Evolutionary conservation across 2,888 invertebrate species (phyloP).

Genomic region (Pardosa pseudoannulata): DNA sequence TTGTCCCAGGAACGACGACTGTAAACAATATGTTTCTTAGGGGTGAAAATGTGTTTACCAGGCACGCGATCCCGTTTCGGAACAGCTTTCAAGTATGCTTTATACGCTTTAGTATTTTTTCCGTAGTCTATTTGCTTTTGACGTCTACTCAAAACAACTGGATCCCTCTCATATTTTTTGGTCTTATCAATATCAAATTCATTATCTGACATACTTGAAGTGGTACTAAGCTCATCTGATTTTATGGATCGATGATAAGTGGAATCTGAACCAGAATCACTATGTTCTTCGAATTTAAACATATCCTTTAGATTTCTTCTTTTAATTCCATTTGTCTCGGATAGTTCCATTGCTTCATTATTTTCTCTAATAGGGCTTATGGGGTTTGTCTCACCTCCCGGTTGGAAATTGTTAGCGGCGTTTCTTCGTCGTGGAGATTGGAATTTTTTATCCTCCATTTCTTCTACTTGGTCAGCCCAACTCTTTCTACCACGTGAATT

Average conservation of each 20-base stretch:
- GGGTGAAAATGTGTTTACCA: conserved; percentile 89
- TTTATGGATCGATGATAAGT: neutral
- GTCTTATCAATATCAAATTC: conserved; percentile 27
- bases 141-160: conserved; percentile 84
- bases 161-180: conserved; percentile 83
- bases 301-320: conserved; percentile 6
- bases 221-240: conserved; percentile 23
- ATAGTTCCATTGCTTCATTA: neutral
- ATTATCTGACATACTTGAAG: conserved; percentile 50
- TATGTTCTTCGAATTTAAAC: neutral
- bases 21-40: conserved; percentile 90
- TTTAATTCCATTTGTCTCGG: neutral
- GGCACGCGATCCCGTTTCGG: conserved; percentile 80
- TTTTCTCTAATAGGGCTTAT: neutral
- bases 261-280: neutral
- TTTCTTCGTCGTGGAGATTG: neutral
- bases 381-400: neutral
- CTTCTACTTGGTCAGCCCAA: conserved; percentile 1
- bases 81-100: conserved; percentile 64
- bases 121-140: conserved; percentile 97
- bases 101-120: conserved; percentile 84
- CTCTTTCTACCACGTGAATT: neutral
- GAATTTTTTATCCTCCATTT: neutral
- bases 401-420: neutral
- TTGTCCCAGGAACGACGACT: conserved; percentile 95